Conservation (phyloP, 2,888 invertebrate species). For the Hydroisotoma schaefferi region DNA sequence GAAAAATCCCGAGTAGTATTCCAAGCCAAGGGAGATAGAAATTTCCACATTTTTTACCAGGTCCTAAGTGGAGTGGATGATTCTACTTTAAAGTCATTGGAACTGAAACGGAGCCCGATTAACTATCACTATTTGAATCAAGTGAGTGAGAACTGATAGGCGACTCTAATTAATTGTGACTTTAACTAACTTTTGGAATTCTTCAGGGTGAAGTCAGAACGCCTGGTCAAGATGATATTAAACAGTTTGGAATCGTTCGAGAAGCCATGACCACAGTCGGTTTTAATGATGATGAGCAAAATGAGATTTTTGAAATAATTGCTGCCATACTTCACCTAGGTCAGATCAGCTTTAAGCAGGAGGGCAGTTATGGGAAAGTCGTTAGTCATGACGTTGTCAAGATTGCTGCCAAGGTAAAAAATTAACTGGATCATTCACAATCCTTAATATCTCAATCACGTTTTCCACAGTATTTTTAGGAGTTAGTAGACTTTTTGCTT, state of each 20-base stretch:
- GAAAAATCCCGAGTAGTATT: constrained; percentile 87
- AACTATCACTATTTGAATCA: constrained; percentile 75
- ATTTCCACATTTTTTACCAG: constrained; percentile 91
- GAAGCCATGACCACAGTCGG: constrained; percentile 76
- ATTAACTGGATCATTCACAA: too few species aligned
- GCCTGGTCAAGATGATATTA: constrained; percentile 57
- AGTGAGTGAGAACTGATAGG: constrained; percentile 57
- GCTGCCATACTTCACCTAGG: constrained; percentile 81
- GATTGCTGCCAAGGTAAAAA: constrained; percentile 67
- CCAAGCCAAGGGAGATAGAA: constrained; percentile 77
- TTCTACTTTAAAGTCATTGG: constrained; percentile 62
- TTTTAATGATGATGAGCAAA: constrained; percentile 67
- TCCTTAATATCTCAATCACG: too few species aligned
- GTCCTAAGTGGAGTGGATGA: constrained; percentile 71
- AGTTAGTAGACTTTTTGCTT: too few species aligned
- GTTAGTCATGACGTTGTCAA: constrained; percentile 63
- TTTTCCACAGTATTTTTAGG: too few species aligned
- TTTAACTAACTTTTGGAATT: too few species aligned
- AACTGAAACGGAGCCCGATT: constrained; percentile 65
- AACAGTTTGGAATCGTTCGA: constrained; percentile 66
- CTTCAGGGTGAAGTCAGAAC: constrained; percentile 33
- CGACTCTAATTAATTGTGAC: not conserved
- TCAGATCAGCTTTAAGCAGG: constrained; percentile 74
- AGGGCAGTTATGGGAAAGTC: constrained; percentile 68
- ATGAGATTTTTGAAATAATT: constrained; percentile 74